Base-by-base conservation (phyloP, 92 coral and sea anemone species). In the Zoanthus sociatus region DNA sequence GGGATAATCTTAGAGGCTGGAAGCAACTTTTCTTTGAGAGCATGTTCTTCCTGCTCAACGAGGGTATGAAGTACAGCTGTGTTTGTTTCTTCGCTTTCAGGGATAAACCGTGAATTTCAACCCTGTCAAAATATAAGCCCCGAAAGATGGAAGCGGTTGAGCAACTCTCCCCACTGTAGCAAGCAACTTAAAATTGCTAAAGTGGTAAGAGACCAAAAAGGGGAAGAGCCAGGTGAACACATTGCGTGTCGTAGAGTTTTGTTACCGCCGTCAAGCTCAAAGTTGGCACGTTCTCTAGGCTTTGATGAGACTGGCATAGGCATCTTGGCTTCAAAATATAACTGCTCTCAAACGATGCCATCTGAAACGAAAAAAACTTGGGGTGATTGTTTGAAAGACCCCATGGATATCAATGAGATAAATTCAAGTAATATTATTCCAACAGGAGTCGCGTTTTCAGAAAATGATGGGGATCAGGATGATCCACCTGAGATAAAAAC, bases 61-160 rank as follows among this genome's bases (percentile, higher is more conserved):
- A 77, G 42, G 64, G 67, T 77, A 33, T 17, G 67, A 77, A 77
- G 53, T 16, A 33, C 82, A 77, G 82, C 82, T 77, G 82, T n/a
- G 4, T 77, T 77, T 30, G 82, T 77, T 17, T 20, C 60, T 77
- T 50, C 66, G 45, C 82, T 77, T 51, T 50, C 66, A 53, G 66
- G 66, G 45, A 6, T 77, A 26, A 51, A 76, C 66, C 77, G n/a
- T n/a, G 20, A 72, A n/a, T 72, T 72, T 33, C 48, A 72, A 72
- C 77, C 53, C 73, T 12, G 53, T 44, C 77, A 72, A 37, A 72
- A 44, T 42, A 42, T 31, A 72, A 72, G 77, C 13, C 77, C 54
- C 13, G 51, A 42, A 72, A 72, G 53, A 42, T 72, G 53, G 51
- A 72, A 72, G 77, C 77, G 77, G 77, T 42, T 72, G 53, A 72